Evolutionary conservation across 2,113 vertebrate genomes (phyloP), one percentile per base, ranked within the genome.

Genomic region (Daubentonia madagascariensis): DNA sequence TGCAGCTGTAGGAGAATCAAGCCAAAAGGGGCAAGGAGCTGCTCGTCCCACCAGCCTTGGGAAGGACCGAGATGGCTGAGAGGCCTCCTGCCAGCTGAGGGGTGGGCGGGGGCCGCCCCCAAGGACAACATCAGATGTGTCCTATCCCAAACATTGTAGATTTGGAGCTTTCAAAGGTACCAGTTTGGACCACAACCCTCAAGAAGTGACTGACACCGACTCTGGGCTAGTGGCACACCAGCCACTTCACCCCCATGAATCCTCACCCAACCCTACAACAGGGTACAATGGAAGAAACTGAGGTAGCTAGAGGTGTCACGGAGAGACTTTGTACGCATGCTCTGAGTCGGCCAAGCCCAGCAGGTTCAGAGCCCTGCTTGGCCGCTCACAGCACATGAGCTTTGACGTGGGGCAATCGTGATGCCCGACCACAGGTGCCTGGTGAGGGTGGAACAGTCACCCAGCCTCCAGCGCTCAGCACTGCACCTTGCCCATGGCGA

Each of bases 381-480:
- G 50, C 40, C 30, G 12, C 22, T 43, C 59, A 20, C 52, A 6
- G 35, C 9, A 0, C 14, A 20, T 48, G 78, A 75, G 59, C 79
- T 30, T 61, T 17, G 7, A 35, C 0, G 0, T 7, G 65, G 73
- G n/a, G 45, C 59, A 25, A 2, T 40, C 32, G 8, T 9, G 0
- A n/a, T 32, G 10, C 85, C 54, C 45, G 6, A 57, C 9, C 20
- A n/a, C 35, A 20, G 65, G 76, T 20, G 67, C 45, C 78, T 35
- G 18, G 43, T 13, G 30, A 65, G 28, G 40, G 8, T 9, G 76
- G 8, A 20, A 37, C 12, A 8, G 32, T n/a, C 50, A 83, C 28
- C 75, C 8, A 23, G 22, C 9, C 32, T 32, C 22, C 40, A 8
- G 40, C 10, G 6, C 78, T 32, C 23, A 28, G 52, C 52, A 4